A percentile compares a stretch with the other conserved stretches of the same genome.
Conservation (phyloP, 2,113 vertebrate species). For the Urocolius indicus region DNA sequence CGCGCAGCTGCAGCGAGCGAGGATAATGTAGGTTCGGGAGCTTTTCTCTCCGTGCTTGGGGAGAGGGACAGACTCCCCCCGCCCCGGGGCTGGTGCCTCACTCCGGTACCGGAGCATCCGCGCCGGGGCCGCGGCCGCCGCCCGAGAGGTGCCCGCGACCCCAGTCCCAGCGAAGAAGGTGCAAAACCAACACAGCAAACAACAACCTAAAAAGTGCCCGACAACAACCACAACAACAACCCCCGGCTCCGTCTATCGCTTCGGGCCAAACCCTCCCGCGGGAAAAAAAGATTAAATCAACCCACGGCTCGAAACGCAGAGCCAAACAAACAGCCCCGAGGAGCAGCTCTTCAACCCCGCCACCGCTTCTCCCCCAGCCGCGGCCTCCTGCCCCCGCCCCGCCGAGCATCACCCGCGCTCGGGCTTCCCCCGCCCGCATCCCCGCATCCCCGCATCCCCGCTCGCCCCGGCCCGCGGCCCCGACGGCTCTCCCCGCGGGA, state of each 20-base stretch:
- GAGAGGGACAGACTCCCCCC: not conserved
- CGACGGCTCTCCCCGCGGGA: not conserved
- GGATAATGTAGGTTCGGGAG: not conserved
- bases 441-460: not conserved
- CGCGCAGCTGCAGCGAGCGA: not conserved
- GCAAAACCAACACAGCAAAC: not conserved
- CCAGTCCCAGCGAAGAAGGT: not conserved
- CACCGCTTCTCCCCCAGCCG: not conserved
- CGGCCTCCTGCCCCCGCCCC: not conserved
- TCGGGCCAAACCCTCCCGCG: not conserved
- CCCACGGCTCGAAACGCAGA: not conserved
- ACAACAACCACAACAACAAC: not conserved
- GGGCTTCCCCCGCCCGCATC: not conserved
- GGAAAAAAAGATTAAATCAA: not conserved
- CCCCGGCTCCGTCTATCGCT: not conserved
- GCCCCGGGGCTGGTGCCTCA: not conserved
- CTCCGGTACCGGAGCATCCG: not conserved
- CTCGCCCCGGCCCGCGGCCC: not conserved
- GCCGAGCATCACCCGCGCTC: not conserved
- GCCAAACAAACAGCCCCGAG: not conserved
- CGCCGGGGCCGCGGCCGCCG: not conserved
- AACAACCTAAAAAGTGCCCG: not conserved
- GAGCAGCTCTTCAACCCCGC: constrained; percentile 1
- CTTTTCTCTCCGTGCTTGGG: not conserved
- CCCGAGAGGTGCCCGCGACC: not conserved